Evolutionary conservation across 2,797 vertebrate genomes (phyloP).

Genomic region (Paramormyrops hopkinsi): DNA sequence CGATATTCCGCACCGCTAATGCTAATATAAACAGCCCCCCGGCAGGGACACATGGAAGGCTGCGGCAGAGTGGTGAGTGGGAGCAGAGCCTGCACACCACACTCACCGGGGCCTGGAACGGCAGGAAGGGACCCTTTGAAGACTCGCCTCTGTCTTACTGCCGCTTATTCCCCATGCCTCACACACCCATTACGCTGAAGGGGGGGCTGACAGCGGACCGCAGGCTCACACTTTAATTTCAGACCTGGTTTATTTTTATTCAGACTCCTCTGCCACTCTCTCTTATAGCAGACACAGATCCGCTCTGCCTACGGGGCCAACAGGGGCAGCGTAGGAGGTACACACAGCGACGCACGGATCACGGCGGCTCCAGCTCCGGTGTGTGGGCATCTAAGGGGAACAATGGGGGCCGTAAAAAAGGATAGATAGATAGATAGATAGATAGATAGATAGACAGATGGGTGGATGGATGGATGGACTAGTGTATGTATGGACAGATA

Average conservation of each 20-base stretch:
- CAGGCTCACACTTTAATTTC: conserved; percentile 16
- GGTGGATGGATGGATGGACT: neutral
- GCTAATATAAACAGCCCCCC: neutral
- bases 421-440: neutral
- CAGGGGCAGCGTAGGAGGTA: neutral
- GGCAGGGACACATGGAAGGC: neutral
- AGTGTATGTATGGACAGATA: too few species aligned
- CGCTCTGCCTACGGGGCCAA: neutral
- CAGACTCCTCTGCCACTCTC: neutral
- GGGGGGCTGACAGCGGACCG: neutral
- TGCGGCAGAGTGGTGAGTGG: neutral
- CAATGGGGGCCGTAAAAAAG: neutral
- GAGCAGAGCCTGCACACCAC: neutral
- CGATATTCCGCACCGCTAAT: neutral
- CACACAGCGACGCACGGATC: neutral
- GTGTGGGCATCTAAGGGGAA: neutral
- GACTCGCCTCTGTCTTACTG: conserved; percentile 1
- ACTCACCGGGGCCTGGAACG: neutral
- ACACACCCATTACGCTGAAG: conserved; percentile 1
- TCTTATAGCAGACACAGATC: neutral
- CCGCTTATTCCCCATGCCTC: neutral
- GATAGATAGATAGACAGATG: neutral
- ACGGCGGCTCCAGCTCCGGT: neutral
- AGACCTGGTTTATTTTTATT: conserved; percentile 21
- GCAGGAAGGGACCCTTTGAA: neutral